A percentile compares a stretch with the other conserved stretches of the same genome.
Conservation (phyloP, 2,888 invertebrate genomes). For the Caenorhabditis doughertyi region DNA sequence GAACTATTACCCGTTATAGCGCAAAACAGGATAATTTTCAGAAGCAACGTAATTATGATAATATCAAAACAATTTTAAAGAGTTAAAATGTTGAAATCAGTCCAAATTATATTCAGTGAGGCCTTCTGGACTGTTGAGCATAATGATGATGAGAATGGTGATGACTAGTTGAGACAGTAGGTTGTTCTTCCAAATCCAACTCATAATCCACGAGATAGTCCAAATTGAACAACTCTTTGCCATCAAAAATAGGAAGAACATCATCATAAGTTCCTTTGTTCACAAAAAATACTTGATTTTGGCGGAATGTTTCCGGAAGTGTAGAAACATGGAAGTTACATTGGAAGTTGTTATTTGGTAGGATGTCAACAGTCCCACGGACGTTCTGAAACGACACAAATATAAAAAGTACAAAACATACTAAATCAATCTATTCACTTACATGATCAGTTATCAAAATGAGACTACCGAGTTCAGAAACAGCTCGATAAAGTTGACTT, state of each 20-base stretch:
- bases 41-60: no score
- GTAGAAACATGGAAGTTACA: slow-evolving; percentile 37
- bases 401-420: not conserved
- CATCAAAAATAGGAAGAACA: slow-evolving; percentile 39
- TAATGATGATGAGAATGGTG: no score
- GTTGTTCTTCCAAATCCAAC: slow-evolving; percentile 86
- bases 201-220: slow-evolving; percentile 84
- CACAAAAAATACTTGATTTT: slow-evolving; percentile 42
- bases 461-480: slow-evolving; percentile 30
- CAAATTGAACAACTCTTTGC: slow-evolving; percentile 28
- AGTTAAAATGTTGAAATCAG: no score
- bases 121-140: no score
- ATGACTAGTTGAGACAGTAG: no score
- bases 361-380: no score
- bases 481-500: slow-evolving; percentile 5
- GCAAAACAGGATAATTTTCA: no score
- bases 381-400: not conserved
- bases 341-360: slow-evolving; percentile 12
- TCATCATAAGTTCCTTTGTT: slow-evolving; percentile 39
- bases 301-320: slow-evolving; percentile 19
- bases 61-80: no score
- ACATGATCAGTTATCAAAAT: slow-evolving; percentile 28
- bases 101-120: no score
- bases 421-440: not conserved
- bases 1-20: no score